phyloP scores from a whole-genome alignment of 2,888 invertebrate species.

The Antheraea yamamai region DNA sequence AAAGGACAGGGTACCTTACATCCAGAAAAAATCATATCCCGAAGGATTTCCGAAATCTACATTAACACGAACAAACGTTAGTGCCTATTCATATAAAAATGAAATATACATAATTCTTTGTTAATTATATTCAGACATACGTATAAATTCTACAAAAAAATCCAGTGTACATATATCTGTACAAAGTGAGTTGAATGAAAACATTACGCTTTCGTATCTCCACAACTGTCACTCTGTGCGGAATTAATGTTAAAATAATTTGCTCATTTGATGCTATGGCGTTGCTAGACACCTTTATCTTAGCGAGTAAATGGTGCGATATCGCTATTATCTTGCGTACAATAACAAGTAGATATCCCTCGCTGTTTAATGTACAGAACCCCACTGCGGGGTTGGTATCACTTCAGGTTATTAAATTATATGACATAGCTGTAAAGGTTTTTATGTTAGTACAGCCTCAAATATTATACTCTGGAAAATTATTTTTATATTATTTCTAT shows the following conservation, averaged over 20 bases:
- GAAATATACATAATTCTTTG: not conserved
- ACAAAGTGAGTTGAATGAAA: not conserved
- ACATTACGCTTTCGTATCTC: constrained; percentile 17
- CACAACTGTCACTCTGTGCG: constrained; percentile 34
- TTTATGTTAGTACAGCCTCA: not conserved
- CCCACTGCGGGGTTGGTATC: constrained; percentile 5
- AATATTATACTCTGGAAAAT: constrained; percentile 36
- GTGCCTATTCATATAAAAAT: not conserved
- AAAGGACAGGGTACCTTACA: too few relatives aligned
- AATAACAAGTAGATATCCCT: constrained; percentile 40
- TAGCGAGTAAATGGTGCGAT: constrained; percentile 59
- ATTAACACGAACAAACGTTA: too few relatives aligned
- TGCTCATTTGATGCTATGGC: constrained; percentile 49
- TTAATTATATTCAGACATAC: not conserved
- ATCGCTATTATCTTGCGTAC: constrained; percentile 63
- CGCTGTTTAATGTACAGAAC: constrained; percentile 2
- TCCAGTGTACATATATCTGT: not conserved
- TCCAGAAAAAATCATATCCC: too few relatives aligned
- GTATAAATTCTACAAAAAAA: constrained; percentile 3
- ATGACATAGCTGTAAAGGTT: not conserved
- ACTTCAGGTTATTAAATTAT: constrained; percentile 12
- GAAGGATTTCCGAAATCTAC: too few relatives aligned
- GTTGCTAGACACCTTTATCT: constrained; percentile 60
- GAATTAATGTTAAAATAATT: constrained; percentile 46
- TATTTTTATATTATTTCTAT: constrained; percentile 70